These are phyloP conservation scores for Marmota flaviventris DNA, from an alignment of 2,113 vertebrate species.

Conservation along the genomic window DNA sequence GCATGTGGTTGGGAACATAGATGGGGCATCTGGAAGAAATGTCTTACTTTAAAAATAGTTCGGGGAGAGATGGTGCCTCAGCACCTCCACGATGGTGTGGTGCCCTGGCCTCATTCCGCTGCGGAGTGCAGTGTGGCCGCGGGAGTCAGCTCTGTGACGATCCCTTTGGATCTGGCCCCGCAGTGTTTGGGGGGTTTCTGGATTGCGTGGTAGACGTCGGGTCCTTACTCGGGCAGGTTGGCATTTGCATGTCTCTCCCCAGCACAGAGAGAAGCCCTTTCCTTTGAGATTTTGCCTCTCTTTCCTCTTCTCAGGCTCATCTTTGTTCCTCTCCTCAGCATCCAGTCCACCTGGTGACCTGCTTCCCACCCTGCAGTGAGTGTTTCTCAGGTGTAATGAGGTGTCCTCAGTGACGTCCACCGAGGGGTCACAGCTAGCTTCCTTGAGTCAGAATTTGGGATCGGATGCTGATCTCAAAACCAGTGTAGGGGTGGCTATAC, in stretches of 20 bases:
- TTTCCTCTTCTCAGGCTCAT: not conserved
- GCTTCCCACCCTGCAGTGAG: not conserved
- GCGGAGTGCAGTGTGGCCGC: not conserved
- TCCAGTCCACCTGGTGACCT: not conserved
- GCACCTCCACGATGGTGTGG: not conserved
- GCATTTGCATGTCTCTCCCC: not conserved
- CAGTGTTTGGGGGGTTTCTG: constrained; percentile 32
- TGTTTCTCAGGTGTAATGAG: not conserved
- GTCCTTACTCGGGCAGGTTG: not conserved
- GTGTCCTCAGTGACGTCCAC: not conserved
- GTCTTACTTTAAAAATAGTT: not conserved
- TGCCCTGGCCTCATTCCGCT: not conserved
- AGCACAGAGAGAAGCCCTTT: not conserved
- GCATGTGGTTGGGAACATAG: not conserved
- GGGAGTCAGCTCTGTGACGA: not conserved
- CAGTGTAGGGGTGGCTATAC: not conserved
- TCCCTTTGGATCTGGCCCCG: not conserved
- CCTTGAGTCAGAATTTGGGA: not conserved
- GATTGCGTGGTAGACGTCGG: constrained; percentile 2
- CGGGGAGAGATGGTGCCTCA: not conserved
- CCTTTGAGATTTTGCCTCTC: not conserved
- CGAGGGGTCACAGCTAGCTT: not conserved
- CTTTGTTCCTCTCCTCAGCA: not conserved
- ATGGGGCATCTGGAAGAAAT: constrained; percentile 23
- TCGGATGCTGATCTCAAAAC: not conserved